Evolutionary conservation across 2,113 vertebrate genomes (phyloP), one percentile per base, ranked within the genome.

Genomic region (Hippocampus abdominalis): DNA sequence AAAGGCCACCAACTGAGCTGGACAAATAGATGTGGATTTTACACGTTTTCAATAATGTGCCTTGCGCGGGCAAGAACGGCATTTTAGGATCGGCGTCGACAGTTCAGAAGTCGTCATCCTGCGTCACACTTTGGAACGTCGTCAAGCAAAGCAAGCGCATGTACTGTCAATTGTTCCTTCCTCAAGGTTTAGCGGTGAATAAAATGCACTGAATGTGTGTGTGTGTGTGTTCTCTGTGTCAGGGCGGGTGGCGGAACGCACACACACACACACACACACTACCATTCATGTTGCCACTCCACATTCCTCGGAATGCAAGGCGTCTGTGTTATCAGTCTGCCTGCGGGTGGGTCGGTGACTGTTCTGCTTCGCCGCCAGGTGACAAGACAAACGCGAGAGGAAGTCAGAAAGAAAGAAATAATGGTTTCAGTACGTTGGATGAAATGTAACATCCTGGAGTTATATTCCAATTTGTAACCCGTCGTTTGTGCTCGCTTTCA

Each of bases 221-320:
- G 69, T 78, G 69, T 66, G 69, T 46, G 20, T 21, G 36, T 20
- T 44, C 54, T 4, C 4, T 2, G 48, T 12, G 44, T 36, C 32
- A 36, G 32, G 32, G 32, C 32, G 2, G 48, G 60, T 40, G 29
- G 36, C 12, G 10, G 36, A 42, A 13, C 42, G 3, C 59, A 70
- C 68, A 80, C 70, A 84, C 71, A 81, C 65, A 85, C 72, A 64
- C 73, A 48, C 32, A 10, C 65, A 60, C 73, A 49, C 48, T n/a
- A 4, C 70, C 68, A 51, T 73, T 72, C 61, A 77, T 74, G 83
- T 76, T 9, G 84, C 84, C 82, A 46, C 49, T 78, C 76, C 23
- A 51, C 89, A 89, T 90, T 88, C 87, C 83, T 40, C 0, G 72
- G 80, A 84, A 87, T 87, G 78, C 83, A 62, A 68, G 72, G 74